Conservation (phyloP, 2,888 invertebrate species). For the Ennomos quercinarius region DNA sequence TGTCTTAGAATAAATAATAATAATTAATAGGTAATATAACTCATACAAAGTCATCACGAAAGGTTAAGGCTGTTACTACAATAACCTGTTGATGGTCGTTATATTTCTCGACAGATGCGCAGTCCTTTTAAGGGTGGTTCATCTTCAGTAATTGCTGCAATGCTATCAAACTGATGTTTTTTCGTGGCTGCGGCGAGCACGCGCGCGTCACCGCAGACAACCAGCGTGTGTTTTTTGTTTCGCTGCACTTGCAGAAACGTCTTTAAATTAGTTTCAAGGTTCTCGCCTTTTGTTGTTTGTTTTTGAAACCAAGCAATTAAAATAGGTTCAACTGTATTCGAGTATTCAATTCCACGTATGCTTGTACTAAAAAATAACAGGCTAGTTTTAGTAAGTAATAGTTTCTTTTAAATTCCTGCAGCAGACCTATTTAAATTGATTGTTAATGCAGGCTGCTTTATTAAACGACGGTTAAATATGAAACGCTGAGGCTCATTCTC, state of each 20-base stretch:
- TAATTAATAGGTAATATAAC: slow-evolving; percentile 11
- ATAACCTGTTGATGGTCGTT: slow-evolving; percentile 36
- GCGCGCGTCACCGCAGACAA: slow-evolving; percentile 35
- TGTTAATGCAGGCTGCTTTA: background rate
- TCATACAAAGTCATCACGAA: slow-evolving; percentile 20
- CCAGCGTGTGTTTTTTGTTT: slow-evolving; percentile 42
- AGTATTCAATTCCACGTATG: slow-evolving; percentile 24
- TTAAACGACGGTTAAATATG: no score
- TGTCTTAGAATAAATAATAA: slow-evolving; percentile 13
- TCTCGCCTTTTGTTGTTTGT: slow-evolving; percentile 31
- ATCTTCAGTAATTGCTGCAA: slow-evolving; percentile 37
- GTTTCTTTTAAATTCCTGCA: slow-evolving; percentile 6
- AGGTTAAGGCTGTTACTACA: slow-evolving; percentile 34
- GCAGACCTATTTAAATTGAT: background rate
- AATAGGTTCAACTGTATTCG: slow-evolving; percentile 27
- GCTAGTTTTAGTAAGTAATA: slow-evolving; percentile 7
- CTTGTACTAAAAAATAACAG: slow-evolving; percentile 12
- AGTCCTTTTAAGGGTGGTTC: slow-evolving; percentile 33
- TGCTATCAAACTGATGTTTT: slow-evolving; percentile 47
- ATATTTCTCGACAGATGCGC: slow-evolving; percentile 39
- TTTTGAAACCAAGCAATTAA: slow-evolving; percentile 34
- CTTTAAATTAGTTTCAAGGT: slow-evolving; percentile 45
- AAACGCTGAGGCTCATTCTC: no score
- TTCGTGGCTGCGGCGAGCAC: slow-evolving; percentile 45
- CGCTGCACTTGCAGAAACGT: slow-evolving; percentile 43